phyloP scores from a whole-genome alignment of 2,797 vertebrate species.

The Borostomias antarcticus region DNA sequence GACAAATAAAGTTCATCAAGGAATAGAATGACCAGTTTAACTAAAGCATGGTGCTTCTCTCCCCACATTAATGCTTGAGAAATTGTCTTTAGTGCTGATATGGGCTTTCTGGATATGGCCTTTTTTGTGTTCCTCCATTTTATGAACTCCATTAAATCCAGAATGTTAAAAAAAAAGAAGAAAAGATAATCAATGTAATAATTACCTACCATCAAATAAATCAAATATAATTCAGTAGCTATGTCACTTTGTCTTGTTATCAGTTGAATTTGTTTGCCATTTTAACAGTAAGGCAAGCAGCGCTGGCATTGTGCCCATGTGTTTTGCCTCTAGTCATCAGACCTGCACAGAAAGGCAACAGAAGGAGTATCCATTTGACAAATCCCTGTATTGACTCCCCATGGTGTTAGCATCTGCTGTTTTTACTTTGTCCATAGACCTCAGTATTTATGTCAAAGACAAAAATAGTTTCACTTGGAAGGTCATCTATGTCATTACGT shows the following conservation, averaged over 20 bases:
- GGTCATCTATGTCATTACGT: conserved; percentile 64
- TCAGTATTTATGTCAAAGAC: conserved; percentile 74
- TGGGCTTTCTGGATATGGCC: too few relatives aligned
- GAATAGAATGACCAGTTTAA: too few relatives aligned
- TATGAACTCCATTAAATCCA: neutral
- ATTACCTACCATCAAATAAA: neutral
- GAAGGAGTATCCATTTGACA: conserved; percentile 77
- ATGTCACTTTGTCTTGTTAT: conserved; percentile 33
- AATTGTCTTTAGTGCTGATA: neutral
- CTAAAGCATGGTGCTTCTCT: neutral
- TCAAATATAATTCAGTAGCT: neutral
- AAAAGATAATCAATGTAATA: neutral
- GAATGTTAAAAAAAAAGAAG: neutral
- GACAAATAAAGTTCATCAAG: too few relatives aligned
- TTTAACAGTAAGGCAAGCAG: conserved; percentile 63
- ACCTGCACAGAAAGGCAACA: conserved; percentile 70
- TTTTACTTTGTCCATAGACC: conserved; percentile 72
- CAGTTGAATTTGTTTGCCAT: conserved; percentile 42
- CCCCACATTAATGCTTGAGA: neutral
- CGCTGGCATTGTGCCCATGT: conserved; percentile 58
- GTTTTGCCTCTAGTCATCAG: conserved; percentile 68
- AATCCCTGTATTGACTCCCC: conserved; percentile 77
- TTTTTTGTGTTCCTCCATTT: neutral
- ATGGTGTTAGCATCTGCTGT: conserved; percentile 77
- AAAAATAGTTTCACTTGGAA: conserved; percentile 74